phyloP scores from a whole-genome alignment of 2,888 invertebrate genomes.

The Drosophila eohydei region DNA sequence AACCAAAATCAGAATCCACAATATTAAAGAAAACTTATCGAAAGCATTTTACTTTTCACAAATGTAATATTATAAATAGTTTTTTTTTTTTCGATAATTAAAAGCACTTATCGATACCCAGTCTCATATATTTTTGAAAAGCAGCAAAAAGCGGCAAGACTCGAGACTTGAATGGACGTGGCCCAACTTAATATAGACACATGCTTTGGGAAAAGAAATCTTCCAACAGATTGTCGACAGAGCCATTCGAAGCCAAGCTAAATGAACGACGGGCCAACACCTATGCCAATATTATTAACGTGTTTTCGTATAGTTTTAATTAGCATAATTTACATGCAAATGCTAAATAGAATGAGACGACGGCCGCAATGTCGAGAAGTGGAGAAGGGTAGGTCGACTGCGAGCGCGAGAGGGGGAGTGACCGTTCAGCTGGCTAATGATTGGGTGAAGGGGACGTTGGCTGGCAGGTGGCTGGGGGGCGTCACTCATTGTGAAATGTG shows the following conservation, averaged over 20 bases:
- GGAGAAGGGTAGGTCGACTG: background rate
- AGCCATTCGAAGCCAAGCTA: constrained; percentile 26
- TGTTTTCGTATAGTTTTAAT: constrained; percentile 76
- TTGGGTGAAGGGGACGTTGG: background rate
- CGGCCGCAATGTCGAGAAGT: background rate
- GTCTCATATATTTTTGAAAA: background rate
- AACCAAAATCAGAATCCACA: no score
- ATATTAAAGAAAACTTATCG: no score
- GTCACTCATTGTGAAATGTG: constrained; percentile 63
- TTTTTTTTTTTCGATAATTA: no score
- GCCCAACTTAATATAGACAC: constrained; percentile 46
- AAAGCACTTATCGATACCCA: no score
- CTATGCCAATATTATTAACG: constrained; percentile 67
- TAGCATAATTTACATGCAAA: constrained; percentile 76
- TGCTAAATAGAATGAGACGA: constrained; percentile 69
- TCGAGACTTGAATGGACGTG: background rate
- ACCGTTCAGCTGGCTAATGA: constrained; percentile 10
- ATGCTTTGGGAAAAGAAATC: constrained; percentile 44
- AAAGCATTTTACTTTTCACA: no score
- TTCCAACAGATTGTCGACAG: constrained; percentile 30
- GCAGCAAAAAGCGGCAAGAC: constrained; percentile 1
- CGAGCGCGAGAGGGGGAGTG: background rate
- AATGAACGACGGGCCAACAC: constrained; percentile 52
- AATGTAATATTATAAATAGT: no score
- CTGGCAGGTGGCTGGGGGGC: constrained; percentile 5